Base-by-base conservation (phyloP, 2,113 vertebrate species). In the Tylochromis polylepis region DNA sequence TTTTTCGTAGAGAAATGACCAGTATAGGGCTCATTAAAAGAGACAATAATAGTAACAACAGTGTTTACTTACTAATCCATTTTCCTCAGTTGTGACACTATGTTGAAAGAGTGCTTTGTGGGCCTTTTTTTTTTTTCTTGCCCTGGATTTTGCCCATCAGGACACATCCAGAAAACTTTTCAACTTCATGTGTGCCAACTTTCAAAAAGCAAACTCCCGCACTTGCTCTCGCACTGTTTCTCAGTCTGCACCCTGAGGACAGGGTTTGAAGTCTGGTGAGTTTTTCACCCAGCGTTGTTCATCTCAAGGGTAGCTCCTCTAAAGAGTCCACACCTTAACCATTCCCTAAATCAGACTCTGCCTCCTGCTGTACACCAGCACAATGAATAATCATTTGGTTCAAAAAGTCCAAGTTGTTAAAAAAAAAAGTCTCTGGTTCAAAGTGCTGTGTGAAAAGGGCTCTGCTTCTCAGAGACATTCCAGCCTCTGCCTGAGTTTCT, bases 401-500 rank as follows among this genome's bases (percentile, higher is more conserved):
- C 65, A 20, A 59, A 82, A 58, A 22, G 43, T 41, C 2, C 4
- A 34, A 5, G 8, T 8, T 15, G 59, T 38, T 12, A 46, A 6
- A 46, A 65, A 34, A 14, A 16, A 31, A 57, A 2, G n/a, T 79
- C 20, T 29, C 16, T 43, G 34, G 22, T 41, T 29, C 20, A 22
- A 31, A 83, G 24, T 60, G 75, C 85, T 88, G 85, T 91, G 87
- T 90, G 77, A 88, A 87, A 89, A 84, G 58, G 9, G 8, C 24
- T 85, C 20, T 78, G 53, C 81, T n/a, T 81, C 51, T 87, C 57
- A 70, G 55, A 83, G 70, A 95, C 91, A 93, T 94, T 94, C 92
- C 93, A 93, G 8, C 81, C 22, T 72, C 65, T 89, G 88, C 79
- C 79, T 89, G 85, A 70, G 84, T 65, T 70, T 57, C 67, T 57